phyloP scores from a whole-genome alignment of 2,113 vertebrate genomes.

The Cyprinodon tularosa region DNA sequence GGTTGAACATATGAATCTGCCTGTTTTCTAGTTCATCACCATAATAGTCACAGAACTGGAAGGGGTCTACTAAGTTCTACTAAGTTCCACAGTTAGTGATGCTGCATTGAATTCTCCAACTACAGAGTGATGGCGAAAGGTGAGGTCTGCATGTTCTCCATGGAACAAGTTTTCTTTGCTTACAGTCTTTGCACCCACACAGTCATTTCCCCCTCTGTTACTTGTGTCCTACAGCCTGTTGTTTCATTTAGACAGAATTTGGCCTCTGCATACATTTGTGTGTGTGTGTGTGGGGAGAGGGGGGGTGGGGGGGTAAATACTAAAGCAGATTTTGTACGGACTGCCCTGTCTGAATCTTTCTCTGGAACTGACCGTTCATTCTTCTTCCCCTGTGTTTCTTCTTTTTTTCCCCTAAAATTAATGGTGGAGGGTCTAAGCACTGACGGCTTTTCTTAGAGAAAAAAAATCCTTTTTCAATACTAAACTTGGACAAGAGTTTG shows the following conservation, averaged over 20 bases:
- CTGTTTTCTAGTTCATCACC: neutral
- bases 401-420: slow-evolving; percentile 17
- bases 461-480: slow-evolving; percentile 60
- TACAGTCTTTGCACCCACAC: slow-evolving; percentile 19
- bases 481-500: slow-evolving; percentile 53
- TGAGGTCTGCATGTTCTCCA: slow-evolving; percentile 42
- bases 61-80: slow-evolving; percentile 12
- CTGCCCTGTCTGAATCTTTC: slow-evolving; percentile 34
- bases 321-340: slow-evolving; percentile 60
- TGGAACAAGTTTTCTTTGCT: slow-evolving; percentile 14
- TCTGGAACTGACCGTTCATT: slow-evolving; percentile 52
- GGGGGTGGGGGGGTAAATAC: slow-evolving; percentile 58
- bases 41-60: slow-evolving; percentile 13
- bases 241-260: slow-evolving; percentile 62
- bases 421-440: slow-evolving; percentile 26
- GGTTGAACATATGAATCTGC: slow-evolving; percentile 12
- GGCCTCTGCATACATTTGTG: slow-evolving; percentile 37
- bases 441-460: slow-evolving; percentile 35
- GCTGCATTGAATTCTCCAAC: slow-evolving; percentile 20
- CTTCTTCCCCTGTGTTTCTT: slow-evolving; percentile 36
- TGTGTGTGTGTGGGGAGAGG: neutral
- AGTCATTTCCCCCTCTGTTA: slow-evolving; percentile 1
- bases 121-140: slow-evolving; percentile 22
- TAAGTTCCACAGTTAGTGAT: slow-evolving; percentile 6
- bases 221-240: slow-evolving; percentile 56